These are phyloP conservation scores for Thecophora atra DNA, from an alignment of 2,888 invertebrate genomes.

Conservation along the genomic window DNA sequence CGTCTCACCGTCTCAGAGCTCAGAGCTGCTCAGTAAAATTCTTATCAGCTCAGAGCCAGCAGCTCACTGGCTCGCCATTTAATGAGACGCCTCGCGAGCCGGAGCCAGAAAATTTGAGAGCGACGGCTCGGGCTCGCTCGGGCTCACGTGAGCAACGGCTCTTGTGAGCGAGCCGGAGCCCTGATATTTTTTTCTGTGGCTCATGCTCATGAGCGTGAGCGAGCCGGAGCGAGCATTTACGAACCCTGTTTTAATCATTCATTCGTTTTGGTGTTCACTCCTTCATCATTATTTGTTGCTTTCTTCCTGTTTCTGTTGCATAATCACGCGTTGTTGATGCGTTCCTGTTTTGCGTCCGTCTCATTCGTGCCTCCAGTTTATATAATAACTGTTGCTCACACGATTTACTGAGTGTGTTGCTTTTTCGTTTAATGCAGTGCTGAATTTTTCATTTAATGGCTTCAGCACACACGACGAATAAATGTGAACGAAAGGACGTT, in stretches of 20 bases:
- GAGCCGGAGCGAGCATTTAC: too few species aligned
- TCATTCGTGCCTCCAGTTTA: not conserved
- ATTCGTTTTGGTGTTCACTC: not conserved
- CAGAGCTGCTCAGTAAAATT: too few species aligned
- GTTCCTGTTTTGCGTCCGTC: not conserved
- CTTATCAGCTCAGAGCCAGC: too few species aligned
- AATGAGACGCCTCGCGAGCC: too few species aligned
- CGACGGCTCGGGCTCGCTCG: too few species aligned
- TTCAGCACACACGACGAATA: not conserved
- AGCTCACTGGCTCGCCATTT: too few species aligned
- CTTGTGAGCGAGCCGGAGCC: too few species aligned
- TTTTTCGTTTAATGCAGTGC: conserved; percentile 21
- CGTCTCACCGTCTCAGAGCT: too few species aligned
- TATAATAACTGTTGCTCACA: conserved; percentile 20
- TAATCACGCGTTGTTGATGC: not conserved
- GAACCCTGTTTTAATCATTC: not conserved
- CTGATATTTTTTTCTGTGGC: too few species aligned
- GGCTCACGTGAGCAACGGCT: too few species aligned
- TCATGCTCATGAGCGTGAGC: too few species aligned
- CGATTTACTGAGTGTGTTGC: not conserved
- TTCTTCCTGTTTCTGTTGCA: not conserved
- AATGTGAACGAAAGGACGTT: not conserved
- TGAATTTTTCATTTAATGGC: conserved; percentile 33
- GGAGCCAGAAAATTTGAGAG: too few species aligned
- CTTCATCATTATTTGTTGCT: not conserved